These are phyloP conservation scores for Petrosia ficiformis DNA, from an alignment of 37 sponge, comb jelly and placozoan species.

Conservation along the genomic window DNA sequence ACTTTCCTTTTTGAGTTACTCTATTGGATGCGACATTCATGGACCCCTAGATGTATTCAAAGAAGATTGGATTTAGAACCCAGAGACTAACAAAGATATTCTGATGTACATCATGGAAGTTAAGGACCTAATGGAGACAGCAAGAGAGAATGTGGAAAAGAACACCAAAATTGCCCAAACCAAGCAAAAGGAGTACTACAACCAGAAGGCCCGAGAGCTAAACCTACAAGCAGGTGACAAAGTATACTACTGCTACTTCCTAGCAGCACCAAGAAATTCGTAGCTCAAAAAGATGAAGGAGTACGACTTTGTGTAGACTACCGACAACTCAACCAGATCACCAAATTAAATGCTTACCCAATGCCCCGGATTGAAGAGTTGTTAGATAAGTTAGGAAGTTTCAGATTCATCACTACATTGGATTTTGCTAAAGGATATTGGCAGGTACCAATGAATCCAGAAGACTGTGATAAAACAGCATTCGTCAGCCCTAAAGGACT, in stretches of 20 bases:
- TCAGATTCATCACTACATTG: slow-evolving; percentile 35
- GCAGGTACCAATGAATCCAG: slow-evolving; percentile 50
- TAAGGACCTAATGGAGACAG: not conserved
- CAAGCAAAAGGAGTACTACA: too few relatives aligned
- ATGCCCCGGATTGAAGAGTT: too few relatives aligned
- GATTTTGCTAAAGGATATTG: slow-evolving; percentile 68
- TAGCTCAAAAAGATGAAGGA: slow-evolving; percentile 27
- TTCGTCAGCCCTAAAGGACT: slow-evolving; percentile 58
- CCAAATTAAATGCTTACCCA: slow-evolving; percentile 60
- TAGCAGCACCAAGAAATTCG: slow-evolving; percentile 1
- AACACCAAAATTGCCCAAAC: slow-evolving; percentile 22
- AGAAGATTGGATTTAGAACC: slow-evolving; percentile 34
- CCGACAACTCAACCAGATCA: slow-evolving; percentile 42
- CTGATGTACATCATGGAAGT: too few relatives aligned
- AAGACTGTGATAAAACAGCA: slow-evolving; percentile 30
- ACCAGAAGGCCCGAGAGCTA: slow-evolving; percentile 19
- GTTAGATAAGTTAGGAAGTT: slow-evolving; percentile 27
- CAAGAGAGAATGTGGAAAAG: slow-evolving; percentile 12
- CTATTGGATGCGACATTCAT: slow-evolving; percentile 30
- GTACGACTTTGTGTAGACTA: slow-evolving; percentile 36
- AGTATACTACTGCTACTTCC: slow-evolving; percentile 59
- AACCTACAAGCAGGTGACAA: slow-evolving; percentile 11
- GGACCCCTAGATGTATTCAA: slow-evolving; percentile 55
- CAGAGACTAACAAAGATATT: too few relatives aligned
- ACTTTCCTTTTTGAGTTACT: slow-evolving; percentile 47